phyloP scores from a whole-genome alignment of 2,888 invertebrate species.

The Apoderus coryli region DNA sequence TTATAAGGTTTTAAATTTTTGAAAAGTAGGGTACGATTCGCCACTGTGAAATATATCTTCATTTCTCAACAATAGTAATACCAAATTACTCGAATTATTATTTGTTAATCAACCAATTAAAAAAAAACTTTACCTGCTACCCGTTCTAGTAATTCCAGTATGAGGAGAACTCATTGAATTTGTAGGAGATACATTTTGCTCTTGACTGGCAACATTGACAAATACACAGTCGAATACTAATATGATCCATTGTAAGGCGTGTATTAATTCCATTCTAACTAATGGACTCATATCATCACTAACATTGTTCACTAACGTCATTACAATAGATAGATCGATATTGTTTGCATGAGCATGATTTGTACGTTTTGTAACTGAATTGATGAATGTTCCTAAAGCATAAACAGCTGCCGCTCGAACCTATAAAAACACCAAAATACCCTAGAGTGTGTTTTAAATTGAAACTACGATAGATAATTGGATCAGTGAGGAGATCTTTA shows the following conservation, averaged over 20 bases:
- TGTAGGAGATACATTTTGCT: slow-evolving; percentile 16
- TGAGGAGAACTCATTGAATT: slow-evolving; percentile 17
- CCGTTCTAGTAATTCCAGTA: slow-evolving; percentile 24
- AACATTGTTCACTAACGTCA: slow-evolving; percentile 66
- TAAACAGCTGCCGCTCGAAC: slow-evolving; percentile 86
- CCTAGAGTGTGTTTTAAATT: too few relatives aligned
- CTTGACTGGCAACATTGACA: slow-evolving; percentile 59
- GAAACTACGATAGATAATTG: too few relatives aligned
- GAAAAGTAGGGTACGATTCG: too few relatives aligned
- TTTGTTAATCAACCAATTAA: too few relatives aligned
- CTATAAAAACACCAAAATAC: too few relatives aligned
- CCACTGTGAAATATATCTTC: too few relatives aligned
- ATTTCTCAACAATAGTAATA: too few relatives aligned
- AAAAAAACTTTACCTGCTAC: slow-evolving; percentile 23
- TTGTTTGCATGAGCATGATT: slow-evolving; percentile 91
- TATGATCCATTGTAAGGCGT: slow-evolving; percentile 76
- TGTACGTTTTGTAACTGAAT: slow-evolving; percentile 65
- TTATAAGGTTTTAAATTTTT: too few relatives aligned
- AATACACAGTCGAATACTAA: slow-evolving; percentile 80
- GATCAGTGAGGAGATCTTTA: too few relatives aligned
- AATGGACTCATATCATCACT: slow-evolving; percentile 70
- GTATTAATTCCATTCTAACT: slow-evolving; percentile 75
- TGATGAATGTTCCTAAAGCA: slow-evolving; percentile 88
- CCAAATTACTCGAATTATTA: too few relatives aligned
- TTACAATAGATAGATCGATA: slow-evolving; percentile 85